A percentile compares a stretch with the other conserved stretches of the same genome.
phyloP scores from a whole-genome alignment of 2,113 vertebrate species.

The Zosterops borbonicus region DNA sequence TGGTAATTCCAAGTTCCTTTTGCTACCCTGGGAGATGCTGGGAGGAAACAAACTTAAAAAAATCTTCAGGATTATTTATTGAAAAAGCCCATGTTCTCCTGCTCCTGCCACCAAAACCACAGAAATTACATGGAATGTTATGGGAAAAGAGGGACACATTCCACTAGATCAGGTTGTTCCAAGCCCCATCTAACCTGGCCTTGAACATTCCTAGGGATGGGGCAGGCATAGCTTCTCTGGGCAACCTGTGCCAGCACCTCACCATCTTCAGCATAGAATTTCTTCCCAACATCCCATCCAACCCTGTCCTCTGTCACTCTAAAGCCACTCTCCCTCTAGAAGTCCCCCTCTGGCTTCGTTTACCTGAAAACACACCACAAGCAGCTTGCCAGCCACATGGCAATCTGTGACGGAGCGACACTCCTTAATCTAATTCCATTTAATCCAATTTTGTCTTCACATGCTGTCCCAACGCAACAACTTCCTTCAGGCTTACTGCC shows the following conservation, averaged over 20 bases:
- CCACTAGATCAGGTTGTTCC: neutral
- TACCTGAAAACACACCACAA: neutral
- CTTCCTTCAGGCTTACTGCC: neutral
- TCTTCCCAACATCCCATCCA: neutral
- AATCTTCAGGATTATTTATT: neutral
- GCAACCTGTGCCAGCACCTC: neutral
- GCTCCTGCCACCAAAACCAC: neutral
- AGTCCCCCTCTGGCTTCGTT: neutral
- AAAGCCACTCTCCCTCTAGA: neutral
- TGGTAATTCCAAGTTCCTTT: neutral
- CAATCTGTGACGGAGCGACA: neutral
- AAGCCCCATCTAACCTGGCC: neutral
- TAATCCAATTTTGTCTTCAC: slow-evolving; percentile 19
- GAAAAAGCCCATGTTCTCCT: neutral
- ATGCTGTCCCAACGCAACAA: neutral
- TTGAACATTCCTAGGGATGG: neutral
- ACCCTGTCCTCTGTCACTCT: neutral
- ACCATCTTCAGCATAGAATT: rapidly evolving
- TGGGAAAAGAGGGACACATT: neutral
- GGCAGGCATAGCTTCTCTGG: neutral
- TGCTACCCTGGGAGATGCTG: neutral
- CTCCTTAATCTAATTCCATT: neutral
- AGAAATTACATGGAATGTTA: neutral
- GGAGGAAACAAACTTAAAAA: neutral
- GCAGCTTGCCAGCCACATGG: slow-evolving; percentile 3